Base-by-base conservation (phyloP, 2,888 invertebrate genomes). In the Mallateleia sp. region DNA sequence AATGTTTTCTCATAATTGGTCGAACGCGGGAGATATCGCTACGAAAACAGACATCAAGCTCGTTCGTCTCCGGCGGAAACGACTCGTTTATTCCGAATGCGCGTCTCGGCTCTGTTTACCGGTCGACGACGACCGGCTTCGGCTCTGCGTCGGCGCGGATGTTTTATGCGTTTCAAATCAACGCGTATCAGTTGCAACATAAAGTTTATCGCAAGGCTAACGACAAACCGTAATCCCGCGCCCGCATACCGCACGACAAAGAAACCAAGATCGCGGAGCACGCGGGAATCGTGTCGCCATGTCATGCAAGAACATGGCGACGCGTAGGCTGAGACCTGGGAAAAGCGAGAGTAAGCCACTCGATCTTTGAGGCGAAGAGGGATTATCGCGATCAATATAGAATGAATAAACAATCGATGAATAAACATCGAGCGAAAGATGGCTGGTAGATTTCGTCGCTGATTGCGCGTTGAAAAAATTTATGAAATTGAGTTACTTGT, bases 121-220 rank as follows among this genome's bases (percentile, higher is more conserved):
- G 42, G 20, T 32, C 38, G 52, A 14, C 18, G 20, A 64, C 56
- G 66, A 32, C 4, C 50, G 32, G 32, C 34, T 47, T 50, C 14
- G 50, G 52, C 20, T 52, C 22, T 32, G 32, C 58, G 32, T 58
- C 32, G 58, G 58, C 74, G 87, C 75, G 85, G 91, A 91, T 91
- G 84, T 91, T 92, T 92, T 92, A 93, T 91, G 92, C 92, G 91
- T 91, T 91, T 90, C 92, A 86, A 91, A 93, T 93, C 92, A 91
- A 85, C 89, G 82, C 91, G 90, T 94, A 94, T 94, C 93, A 92
- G 91, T 92, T 91, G 91, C 92, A 88, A 92, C 93, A 92, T 92
- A 91, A 92, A 93, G 91, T 94, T 94, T 94, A 94, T 94, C 94
- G 92, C 94, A 92, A 92, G 94, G 93, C 94, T 93, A 94, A 94